These are phyloP conservation scores for Acleris emargana DNA, from an alignment of 2,888 invertebrate genomes.

Conservation along the genomic window DNA sequence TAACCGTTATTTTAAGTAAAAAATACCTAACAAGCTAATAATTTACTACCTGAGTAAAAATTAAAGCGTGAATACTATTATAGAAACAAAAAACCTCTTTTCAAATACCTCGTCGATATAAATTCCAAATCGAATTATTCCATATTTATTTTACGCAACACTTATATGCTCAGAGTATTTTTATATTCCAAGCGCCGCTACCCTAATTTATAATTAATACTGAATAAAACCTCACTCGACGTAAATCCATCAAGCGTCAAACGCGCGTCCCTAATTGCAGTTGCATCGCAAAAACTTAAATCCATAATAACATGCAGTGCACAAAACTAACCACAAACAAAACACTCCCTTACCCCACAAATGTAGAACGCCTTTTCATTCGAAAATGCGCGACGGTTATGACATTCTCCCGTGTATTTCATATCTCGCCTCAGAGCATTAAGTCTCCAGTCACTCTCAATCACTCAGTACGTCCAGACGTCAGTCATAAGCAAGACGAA, in stretches of 20 bases:
- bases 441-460: constrained; percentile 83
- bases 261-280: constrained; percentile 66
- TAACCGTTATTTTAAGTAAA: too few species aligned
- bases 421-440: constrained; percentile 77
- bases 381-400: constrained; percentile 49
- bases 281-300: constrained; percentile 71
- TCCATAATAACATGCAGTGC: constrained; percentile 65
- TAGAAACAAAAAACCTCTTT: too few species aligned
- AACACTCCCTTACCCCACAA: background rate
- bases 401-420: constrained; percentile 47
- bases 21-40: too few species aligned
- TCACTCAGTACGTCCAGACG: constrained; percentile 82
- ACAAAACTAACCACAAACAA: background rate
- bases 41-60: too few species aligned
- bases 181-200: background rate
- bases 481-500: constrained; percentile 83
- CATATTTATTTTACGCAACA: too few species aligned
- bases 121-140: too few species aligned
- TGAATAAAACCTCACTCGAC: constrained; percentile 10
- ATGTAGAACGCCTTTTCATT: constrained; percentile 41
- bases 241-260: constrained; percentile 59
- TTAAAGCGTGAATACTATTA: too few species aligned
- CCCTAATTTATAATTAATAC: constrained; percentile 4
- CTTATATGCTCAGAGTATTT: background rate
- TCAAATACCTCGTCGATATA: too few species aligned